Evolutionary conservation across 2,797 vertebrate species (phyloP).

Genomic region (Takifugu ocellatus): DNA sequence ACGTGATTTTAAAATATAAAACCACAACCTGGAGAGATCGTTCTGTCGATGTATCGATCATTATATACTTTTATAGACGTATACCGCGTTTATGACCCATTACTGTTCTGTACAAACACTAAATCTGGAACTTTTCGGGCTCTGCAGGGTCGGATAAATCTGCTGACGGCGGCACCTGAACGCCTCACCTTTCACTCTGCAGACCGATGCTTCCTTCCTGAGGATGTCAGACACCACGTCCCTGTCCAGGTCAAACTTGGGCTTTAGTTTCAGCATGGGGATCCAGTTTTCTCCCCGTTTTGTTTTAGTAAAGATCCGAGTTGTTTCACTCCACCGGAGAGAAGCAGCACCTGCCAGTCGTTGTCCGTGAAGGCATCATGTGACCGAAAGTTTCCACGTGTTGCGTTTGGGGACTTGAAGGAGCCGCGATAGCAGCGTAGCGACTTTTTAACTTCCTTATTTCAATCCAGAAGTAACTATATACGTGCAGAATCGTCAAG

Average conservation of each 20-base stretch:
- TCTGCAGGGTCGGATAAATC: not conserved
- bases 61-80: too few relatives aligned
- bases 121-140: not conserved
- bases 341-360: slow-evolving; percentile 26
- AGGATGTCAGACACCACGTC: slow-evolving; percentile 68
- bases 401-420: not conserved
- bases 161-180: slow-evolving; percentile 26
- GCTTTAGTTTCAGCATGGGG: slow-evolving; percentile 66
- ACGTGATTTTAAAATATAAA: too few relatives aligned
- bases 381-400: slow-evolving; percentile 38
- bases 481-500: slow-evolving; percentile 54
- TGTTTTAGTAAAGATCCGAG: not conserved
- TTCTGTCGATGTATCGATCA: too few relatives aligned
- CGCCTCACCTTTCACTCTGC: slow-evolving; percentile 69
- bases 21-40: too few relatives aligned
- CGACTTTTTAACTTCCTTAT: slow-evolving; percentile 7
- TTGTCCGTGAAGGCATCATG: slow-evolving; percentile 41
- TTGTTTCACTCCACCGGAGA: slow-evolving; percentile 6
- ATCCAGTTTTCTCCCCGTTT: too few relatives aligned
- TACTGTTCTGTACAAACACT: too few relatives aligned
- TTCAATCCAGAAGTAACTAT: not conserved
- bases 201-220: slow-evolving; percentile 65
- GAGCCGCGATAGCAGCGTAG: not conserved
- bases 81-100: too few relatives aligned
- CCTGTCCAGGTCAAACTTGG: slow-evolving; percentile 64